Base-by-base conservation (phyloP, 2,113 vertebrate species). In the Lophius piscatorius region DNA sequence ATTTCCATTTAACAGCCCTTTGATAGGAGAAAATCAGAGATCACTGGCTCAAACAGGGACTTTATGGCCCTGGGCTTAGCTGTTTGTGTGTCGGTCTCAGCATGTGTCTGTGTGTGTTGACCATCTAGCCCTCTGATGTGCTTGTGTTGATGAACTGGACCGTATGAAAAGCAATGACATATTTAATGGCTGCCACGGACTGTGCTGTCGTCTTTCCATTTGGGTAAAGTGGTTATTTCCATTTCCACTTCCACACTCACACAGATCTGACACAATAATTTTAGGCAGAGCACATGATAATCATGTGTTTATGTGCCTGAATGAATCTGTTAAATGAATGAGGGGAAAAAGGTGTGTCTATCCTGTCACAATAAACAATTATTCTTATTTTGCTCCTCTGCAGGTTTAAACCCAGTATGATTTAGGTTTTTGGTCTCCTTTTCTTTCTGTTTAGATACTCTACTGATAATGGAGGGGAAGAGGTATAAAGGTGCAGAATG, bases 1-100 rank as follows among this genome's bases (percentile, higher is more conserved):
- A 88, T 88, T 87, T 89, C 51, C 74, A 83, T 83, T 83, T 87
- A 80, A 88, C 65, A 66, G 61, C 77, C 49, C 44, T 81, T 67
- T 86, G 74, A 89, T 83, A 67, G 66, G 36, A 46, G 61, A 63
- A n/a, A 78, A 81, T 71, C 75, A 74, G 64, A 55, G 66, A 57
- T 60, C 60, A 63, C 46, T 35, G 56, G 60, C 74, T 78, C 59
- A 64, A 73, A 11, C 78, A 65, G 68, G 72, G 73, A 59, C 56
- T 81, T 85, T 80, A 76, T 83, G 64, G 65, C 71, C 80, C 66
- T 41, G 26, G 49, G 66, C 49, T 38, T 41, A 35, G 7, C 44
- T 38, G 40, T 38, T 26, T 39, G 28, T 23, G 39, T 38, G 56
- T 50, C 39, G 36, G 31, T 22, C 39, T 38, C 41, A 44, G 44